A percentile compares a stretch with the other conserved stretches of the same genome.
Conservation (phyloP, 2,113 vertebrate genomes). For the Mus spicilegus region DNA sequence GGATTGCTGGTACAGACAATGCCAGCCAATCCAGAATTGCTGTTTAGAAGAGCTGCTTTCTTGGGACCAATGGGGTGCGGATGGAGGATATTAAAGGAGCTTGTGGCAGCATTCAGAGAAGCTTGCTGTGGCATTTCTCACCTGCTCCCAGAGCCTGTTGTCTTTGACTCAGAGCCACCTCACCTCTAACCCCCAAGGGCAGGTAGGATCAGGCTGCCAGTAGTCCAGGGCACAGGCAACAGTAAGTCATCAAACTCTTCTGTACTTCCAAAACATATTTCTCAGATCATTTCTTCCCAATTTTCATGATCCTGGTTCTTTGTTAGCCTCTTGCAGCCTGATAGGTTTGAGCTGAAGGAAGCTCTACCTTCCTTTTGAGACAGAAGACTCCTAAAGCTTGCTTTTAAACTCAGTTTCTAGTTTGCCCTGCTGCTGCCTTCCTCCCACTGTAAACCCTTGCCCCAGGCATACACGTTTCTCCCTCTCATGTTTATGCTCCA, state of each 20-base stretch:
- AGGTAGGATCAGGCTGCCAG: too few relatives aligned
- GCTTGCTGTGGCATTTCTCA: too few relatives aligned
- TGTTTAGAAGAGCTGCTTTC: too few relatives aligned
- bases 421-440: neutral
- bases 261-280: neutral
- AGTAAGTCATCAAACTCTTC: neutral
- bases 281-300: slow-evolving; percentile 6
- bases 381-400: slow-evolving; percentile 7
- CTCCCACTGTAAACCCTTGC: neutral
- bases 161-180: too few relatives aligned
- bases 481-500: neutral
- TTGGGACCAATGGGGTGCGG: too few relatives aligned
- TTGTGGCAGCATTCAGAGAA: too few relatives aligned
- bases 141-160: too few relatives aligned
- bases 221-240: too few relatives aligned
- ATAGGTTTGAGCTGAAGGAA: neutral
- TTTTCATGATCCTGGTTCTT: neutral
- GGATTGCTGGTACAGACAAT: too few relatives aligned
- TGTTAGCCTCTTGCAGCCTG: neutral
- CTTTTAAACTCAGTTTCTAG: neutral
- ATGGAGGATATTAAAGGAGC: too few relatives aligned
- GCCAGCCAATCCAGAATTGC: too few relatives aligned
- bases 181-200: too few relatives aligned
- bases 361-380: neutral
- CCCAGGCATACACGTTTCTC: neutral